Evolutionary conservation across 2,888 invertebrate species (phyloP), one percentile per base, ranked within the genome.

Genomic region (Drosophila neotestacea): DNA sequence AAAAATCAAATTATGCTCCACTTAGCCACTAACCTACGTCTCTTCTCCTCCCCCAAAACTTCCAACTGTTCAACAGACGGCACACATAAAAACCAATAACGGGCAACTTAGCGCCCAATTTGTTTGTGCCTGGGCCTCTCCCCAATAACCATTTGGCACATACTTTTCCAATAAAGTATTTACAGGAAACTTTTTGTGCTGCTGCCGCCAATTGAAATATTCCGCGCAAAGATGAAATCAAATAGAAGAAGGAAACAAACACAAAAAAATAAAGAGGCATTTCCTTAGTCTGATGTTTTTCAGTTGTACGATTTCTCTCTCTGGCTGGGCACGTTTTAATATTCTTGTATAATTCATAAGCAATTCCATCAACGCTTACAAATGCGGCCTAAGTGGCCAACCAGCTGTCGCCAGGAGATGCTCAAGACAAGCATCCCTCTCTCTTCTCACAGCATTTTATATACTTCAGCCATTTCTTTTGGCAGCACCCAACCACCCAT

Each of bases 271-370:
- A 38, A 30, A 36, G 34, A 30, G 38, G 28, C 42, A 36, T 9
- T 52, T 64, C 68, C 68, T 48, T 39, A 13, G 42, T 47, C 58
- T 50, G 61, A 67, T 72, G 77, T 62, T 77, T 22, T 46, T 32
- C 59, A 28, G 55, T 63, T 77, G 71, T 58, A 56, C 55, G 51
- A n/a, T 5, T n/a, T 11, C n/a, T 55, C 44, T 56, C 32, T 54
- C 0, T 16, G 64, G 48, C 66, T 67, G 68, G 76, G 88, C 85
- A 85, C 79, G 77, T 81, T 88, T 79, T 88, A 89, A 89, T 90
- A 88, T 88, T 81, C 88, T 88, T 88, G 89, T 90, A 91, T 91
- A 92, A 92, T 92, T 92, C 92, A 92, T 92, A 92, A 92, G 92
- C 90, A 91, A 91, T 92, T 91, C 92, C 86, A 91, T 91, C 90